phyloP scores from a whole-genome alignment of 2,797 vertebrate genomes.

The Gallirallus australis region DNA sequence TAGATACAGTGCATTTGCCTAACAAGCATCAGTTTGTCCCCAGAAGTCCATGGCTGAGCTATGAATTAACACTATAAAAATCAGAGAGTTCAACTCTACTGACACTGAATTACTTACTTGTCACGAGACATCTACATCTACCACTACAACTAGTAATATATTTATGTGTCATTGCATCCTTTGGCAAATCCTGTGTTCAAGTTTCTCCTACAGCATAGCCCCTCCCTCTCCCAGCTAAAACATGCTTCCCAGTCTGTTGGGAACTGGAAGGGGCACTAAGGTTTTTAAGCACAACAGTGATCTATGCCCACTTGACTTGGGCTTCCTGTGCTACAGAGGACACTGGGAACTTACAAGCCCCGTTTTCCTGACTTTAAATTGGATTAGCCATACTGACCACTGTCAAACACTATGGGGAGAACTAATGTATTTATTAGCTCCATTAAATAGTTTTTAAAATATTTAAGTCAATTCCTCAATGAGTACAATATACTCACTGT shows the following conservation, averaged over 20 bases:
- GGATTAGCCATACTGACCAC: background rate
- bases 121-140: background rate
- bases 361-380: background rate
- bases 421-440: background rate
- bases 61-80: background rate
- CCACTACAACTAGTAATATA: background rate
- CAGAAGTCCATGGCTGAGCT: background rate
- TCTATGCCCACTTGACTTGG: background rate
- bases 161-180: background rate
- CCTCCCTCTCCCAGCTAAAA: background rate
- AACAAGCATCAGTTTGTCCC: background rate
- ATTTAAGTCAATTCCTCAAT: background rate
- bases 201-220: background rate
- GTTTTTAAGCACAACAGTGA: background rate
- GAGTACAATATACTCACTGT: background rate
- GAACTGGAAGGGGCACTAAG: background rate
- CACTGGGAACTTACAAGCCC: background rate
- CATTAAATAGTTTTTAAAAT: background rate
- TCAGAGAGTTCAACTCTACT: background rate
- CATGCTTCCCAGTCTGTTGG: background rate
- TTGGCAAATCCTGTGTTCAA: background rate
- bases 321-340: background rate
- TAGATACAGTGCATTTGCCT: background rate
- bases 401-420: background rate
- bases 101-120: background rate